These are phyloP conservation scores for Tetanocera ferruginea DNA, from an alignment of 2,888 invertebrate species.

Conservation along the genomic window DNA sequence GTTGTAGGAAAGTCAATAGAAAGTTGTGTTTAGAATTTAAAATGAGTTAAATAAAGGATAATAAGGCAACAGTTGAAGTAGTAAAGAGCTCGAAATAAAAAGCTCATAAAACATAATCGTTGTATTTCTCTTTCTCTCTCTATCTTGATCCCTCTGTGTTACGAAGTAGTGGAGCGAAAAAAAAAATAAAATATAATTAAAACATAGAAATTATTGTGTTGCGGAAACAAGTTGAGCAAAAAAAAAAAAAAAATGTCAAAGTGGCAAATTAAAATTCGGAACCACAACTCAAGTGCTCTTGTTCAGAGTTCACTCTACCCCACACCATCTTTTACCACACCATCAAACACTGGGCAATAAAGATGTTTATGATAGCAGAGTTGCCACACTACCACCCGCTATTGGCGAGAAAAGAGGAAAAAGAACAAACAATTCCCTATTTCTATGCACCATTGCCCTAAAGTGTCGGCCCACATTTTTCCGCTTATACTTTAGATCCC, in stretches of 20 bases:
- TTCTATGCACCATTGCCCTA: slow-evolving; percentile 16
- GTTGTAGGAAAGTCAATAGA: too few relatives aligned
- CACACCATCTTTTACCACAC: background rate
- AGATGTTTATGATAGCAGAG: slow-evolving; percentile 15
- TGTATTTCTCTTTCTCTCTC: too few relatives aligned
- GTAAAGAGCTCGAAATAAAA: too few relatives aligned
- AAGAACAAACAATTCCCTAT: slow-evolving; percentile 8
- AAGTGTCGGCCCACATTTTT: slow-evolving; percentile 10
- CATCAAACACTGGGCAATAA: slow-evolving; percentile 1
- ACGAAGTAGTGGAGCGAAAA: too few relatives aligned
- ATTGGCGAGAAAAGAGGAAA: background rate
- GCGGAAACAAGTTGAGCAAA: too few relatives aligned
- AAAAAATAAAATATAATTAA: too few relatives aligned
- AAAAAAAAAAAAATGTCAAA: slow-evolving; percentile 19
- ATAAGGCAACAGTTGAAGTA: too few relatives aligned
- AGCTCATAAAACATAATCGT: too few relatives aligned
- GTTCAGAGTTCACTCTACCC: background rate
- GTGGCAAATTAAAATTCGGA: slow-evolving; percentile 26
- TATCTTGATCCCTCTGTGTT: too few relatives aligned
- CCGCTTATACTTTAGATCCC: background rate
- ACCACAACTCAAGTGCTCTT: background rate
- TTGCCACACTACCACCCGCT: background rate
- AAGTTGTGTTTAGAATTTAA: too few relatives aligned
- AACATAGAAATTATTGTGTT: too few relatives aligned
- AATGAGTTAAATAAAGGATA: too few relatives aligned